Evolutionary conservation across 2,888 invertebrate genomes (phyloP).

Genomic region (Agonopterix heracliana): DNA sequence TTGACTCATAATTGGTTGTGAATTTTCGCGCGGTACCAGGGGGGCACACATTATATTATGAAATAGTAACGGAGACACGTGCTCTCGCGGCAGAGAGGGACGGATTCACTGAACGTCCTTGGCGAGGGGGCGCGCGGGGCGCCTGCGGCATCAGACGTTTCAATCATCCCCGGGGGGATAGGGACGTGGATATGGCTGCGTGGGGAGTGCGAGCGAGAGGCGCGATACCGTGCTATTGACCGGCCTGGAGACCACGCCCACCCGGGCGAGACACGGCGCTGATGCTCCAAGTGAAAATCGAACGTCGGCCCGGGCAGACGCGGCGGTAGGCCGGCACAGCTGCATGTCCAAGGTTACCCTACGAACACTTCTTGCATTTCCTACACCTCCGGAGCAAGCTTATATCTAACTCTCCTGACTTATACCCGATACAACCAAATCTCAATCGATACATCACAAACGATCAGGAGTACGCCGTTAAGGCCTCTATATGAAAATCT

Average conservation of each 20-base stretch:
- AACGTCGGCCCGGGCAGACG: conserved; percentile 73
- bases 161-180: conserved; percentile 71
- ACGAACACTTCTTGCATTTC: conserved; percentile 2
- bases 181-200: conserved; percentile 36
- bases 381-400: background rate
- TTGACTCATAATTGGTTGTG: conserved; percentile 73
- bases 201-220: conserved; percentile 46
- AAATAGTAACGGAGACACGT: conserved; percentile 74
- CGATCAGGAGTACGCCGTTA: conserved; percentile 5
- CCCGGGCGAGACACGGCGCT: conserved; percentile 71
- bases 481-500: conserved; percentile 33
- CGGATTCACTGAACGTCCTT: conserved; percentile 77
- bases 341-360: conserved; percentile 66
- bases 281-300: conserved; percentile 74
- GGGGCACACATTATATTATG: conserved; percentile 74
- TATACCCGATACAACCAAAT: background rate
- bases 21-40: conserved; percentile 70
- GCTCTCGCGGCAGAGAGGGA: conserved; percentile 75
- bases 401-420: background rate
- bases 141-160: conserved; percentile 76
- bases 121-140: conserved; percentile 72
- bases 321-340: conserved; percentile 42
- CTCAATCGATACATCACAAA: background rate
- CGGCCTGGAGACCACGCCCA: conserved; percentile 73
- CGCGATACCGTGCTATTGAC: conserved; percentile 70